Conservation (phyloP, 2,113 vertebrate genomes). For the Balaenoptera acutorostrata region DNA sequence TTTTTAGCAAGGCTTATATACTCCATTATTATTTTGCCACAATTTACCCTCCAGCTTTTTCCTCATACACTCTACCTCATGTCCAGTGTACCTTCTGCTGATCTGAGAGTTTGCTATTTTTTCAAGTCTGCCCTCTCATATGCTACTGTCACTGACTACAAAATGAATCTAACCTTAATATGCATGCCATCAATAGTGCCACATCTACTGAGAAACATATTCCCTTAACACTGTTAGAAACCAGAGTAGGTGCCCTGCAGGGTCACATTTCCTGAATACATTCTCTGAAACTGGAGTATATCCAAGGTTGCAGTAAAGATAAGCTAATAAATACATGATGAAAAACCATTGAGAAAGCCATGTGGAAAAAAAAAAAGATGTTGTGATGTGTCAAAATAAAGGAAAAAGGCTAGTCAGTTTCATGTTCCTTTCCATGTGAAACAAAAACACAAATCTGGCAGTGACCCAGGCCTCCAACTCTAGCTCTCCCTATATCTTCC, state of each 20-base stretch:
- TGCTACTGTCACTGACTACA: neutral
- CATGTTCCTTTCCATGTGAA: neutral
- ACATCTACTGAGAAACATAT: neutral
- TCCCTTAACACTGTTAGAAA: neutral
- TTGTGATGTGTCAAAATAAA: neutral
- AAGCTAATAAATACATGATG: neutral
- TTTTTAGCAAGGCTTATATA: neutral
- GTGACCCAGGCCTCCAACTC: neutral
- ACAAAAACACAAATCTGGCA: neutral
- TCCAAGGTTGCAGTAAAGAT: neutral
- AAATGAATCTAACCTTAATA: neutral
- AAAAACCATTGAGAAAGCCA: neutral
- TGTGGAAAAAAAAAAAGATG: neutral
- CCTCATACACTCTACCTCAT: neutral
- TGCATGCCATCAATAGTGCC: accelerated
- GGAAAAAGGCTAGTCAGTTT: neutral
- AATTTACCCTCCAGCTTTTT: neutral
- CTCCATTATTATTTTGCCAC: neutral
- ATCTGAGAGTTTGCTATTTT: neutral
- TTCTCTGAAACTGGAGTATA: neutral
- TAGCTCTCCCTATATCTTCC: neutral
- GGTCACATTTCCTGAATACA: neutral
- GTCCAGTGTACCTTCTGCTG: neutral
- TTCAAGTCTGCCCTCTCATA: neutral
- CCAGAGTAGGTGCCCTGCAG: neutral